Percentiles rank a stretch among this genome's conserved stretches.
Conservation (phyloP, 64 coral and sea anemone genomes). For the Catalaphyllia jardinei region DNA sequence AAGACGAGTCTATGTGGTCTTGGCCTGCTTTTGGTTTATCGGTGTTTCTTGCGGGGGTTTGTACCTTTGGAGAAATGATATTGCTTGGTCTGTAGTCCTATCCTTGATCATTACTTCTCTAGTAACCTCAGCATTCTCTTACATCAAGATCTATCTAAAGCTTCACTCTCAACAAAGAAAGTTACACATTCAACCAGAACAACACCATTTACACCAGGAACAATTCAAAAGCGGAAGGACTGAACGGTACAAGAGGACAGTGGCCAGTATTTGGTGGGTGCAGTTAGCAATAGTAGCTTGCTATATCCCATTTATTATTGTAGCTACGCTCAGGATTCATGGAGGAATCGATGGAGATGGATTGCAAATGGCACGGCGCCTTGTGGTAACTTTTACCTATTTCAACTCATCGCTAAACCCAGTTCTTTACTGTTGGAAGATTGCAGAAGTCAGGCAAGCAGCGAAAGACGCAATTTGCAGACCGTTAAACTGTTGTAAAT, state of each 20-base stretch:
- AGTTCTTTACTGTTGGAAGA: not conserved
- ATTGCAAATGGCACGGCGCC: not conserved
- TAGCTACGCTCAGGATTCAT: not conserved
- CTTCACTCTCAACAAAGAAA: not conserved
- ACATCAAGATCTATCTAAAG: not conserved
- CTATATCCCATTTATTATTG: not conserved
- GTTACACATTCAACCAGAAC: not conserved
- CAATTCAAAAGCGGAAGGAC: not conserved
- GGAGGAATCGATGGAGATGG: not conserved
- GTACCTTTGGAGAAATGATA: not conserved
- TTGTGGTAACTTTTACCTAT: not conserved
- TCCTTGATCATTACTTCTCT: not conserved
- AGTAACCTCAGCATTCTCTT: not conserved
- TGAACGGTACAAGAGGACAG: not conserved
- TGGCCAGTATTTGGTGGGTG: not conserved
- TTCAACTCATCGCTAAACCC: not conserved
- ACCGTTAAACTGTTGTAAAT: not conserved
- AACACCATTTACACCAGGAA: not conserved
- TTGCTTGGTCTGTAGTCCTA: not conserved
- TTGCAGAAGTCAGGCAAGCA: not conserved
- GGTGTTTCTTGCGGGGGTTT: not conserved
- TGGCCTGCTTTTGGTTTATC: not conserved
- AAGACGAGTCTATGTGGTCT: not conserved
- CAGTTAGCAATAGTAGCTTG: not conserved
- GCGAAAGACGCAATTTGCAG: not conserved